Percentiles rank a stretch among this genome's conserved stretches.
phyloP scores from a whole-genome alignment of 2,888 invertebrate species.

The Rhaphigaster nebulosa region DNA sequence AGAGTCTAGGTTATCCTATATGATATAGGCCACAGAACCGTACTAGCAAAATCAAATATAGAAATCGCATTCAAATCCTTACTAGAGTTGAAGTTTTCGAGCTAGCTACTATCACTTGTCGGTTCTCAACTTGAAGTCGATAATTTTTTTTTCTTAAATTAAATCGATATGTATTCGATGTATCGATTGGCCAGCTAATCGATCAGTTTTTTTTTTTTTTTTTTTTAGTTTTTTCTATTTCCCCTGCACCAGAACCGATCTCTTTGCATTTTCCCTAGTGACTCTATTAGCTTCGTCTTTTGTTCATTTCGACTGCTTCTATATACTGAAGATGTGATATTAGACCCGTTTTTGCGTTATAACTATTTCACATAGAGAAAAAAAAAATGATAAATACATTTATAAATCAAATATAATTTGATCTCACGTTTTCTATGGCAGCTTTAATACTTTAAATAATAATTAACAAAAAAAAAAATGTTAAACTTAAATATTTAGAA shows the following conservation, averaged over 20 bases:
- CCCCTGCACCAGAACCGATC: conserved; percentile 38
- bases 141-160: background rate
- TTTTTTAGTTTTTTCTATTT: background rate
- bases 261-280: background rate
- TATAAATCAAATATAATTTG: conserved; percentile 65
- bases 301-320: background rate
- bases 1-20: conserved; percentile 62
- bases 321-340: conserved; percentile 62
- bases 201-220: background rate
- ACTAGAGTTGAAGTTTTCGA: conserved; percentile 33
- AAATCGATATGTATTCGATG: background rate
- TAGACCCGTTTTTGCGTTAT: conserved; percentile 62
- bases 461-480: conserved; percentile 45
- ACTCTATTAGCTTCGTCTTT: background rate
- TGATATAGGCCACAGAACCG: conserved; percentile 62
- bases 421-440: conserved; percentile 65
- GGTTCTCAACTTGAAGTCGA: background rate
- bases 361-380: conserved; percentile 58
- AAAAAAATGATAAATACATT: conserved; percentile 36
- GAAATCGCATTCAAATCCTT: conserved; percentile 54
- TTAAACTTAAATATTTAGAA: conserved; percentile 61
- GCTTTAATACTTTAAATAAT: conserved; percentile 64
- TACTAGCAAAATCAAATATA: conserved; percentile 34
- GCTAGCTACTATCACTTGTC: conserved; percentile 24
- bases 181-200: background rate